phyloP scores from a whole-genome alignment of 2,113 vertebrate genomes.

The Pachypanchax playfairii region DNA sequence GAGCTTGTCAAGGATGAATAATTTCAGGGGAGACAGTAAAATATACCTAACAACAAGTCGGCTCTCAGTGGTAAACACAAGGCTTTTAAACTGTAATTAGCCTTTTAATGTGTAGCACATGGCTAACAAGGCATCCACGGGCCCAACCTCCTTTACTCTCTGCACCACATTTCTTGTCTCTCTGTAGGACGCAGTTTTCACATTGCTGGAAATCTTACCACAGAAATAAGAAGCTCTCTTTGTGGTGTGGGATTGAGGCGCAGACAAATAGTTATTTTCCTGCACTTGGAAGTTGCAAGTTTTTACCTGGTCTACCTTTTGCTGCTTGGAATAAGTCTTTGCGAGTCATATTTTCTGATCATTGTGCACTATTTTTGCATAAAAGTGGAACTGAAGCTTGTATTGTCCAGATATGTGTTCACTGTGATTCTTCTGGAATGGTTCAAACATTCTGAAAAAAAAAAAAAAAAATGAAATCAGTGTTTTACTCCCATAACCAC shows the following conservation, averaged over 20 bases:
- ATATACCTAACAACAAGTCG: conserved; percentile 79
- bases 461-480: conserved; percentile 1
- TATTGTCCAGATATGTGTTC: background rate
- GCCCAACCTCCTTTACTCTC: conserved; percentile 59
- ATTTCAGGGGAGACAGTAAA: conserved; percentile 82
- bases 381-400: background rate
- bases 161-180: conserved; percentile 61
- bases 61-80: conserved; percentile 75
- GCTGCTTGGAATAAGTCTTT: background rate
- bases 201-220: conserved; percentile 74
- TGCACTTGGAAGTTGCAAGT: conserved; percentile 46
- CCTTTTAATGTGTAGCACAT: conserved; percentile 81
- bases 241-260: conserved; percentile 40
- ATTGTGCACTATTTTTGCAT: background rate
- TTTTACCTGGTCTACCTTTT: conserved; percentile 10
- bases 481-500: conserved; percentile 18
- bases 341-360: background rate
- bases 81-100: conserved; percentile 82
- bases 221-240: conserved; percentile 67
- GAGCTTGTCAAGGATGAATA: conserved; percentile 81
- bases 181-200: conserved; percentile 71
- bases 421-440: conserved; percentile 6
- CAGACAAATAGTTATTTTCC: conserved; percentile 74
- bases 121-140: conserved; percentile 66
- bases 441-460: conserved; percentile 6